Conservation (phyloP, 2,113 vertebrate genomes). For the Pachyramphus minor region DNA sequence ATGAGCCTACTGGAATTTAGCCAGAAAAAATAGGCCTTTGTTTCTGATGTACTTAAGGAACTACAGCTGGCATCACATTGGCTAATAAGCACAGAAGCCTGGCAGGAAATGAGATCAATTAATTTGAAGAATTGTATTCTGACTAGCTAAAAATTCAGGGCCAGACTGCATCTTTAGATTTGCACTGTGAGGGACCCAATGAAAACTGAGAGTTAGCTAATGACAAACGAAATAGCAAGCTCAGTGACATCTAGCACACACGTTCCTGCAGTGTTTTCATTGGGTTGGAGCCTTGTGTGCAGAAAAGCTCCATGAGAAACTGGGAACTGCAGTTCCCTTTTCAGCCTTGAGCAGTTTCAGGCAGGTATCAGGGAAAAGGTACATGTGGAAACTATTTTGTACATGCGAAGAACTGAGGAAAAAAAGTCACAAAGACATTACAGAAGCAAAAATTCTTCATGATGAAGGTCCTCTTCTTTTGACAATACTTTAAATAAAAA, state of each 20-base stretch:
- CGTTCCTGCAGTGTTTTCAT: accelerated
- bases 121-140: conserved; percentile 53
- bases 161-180: neutral
- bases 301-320: neutral
- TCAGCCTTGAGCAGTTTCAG: neutral
- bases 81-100: conserved; percentile 44
- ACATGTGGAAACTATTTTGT: neutral
- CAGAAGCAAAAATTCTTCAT: neutral
- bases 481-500: neutral
- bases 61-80: conserved; percentile 42
- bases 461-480: neutral
- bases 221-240: neutral
- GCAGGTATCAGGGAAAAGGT: neutral
- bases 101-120: conserved; percentile 63
- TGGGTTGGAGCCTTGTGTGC: neutral
- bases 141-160: conserved; percentile 3
- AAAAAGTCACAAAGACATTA: neutral
- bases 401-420: neutral
- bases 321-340: neutral
- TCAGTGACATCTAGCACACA: neutral
- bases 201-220: neutral
- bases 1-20: conserved; percentile 34
- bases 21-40: conserved; percentile 53
- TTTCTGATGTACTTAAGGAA: conserved; percentile 54
- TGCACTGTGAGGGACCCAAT: neutral